A percentile compares a stretch with the other conserved stretches of the same genome.
These are phyloP conservation scores for Bucco capensis DNA, from an alignment of 2,113 vertebrate genomes.

Conservation along the genomic window DNA sequence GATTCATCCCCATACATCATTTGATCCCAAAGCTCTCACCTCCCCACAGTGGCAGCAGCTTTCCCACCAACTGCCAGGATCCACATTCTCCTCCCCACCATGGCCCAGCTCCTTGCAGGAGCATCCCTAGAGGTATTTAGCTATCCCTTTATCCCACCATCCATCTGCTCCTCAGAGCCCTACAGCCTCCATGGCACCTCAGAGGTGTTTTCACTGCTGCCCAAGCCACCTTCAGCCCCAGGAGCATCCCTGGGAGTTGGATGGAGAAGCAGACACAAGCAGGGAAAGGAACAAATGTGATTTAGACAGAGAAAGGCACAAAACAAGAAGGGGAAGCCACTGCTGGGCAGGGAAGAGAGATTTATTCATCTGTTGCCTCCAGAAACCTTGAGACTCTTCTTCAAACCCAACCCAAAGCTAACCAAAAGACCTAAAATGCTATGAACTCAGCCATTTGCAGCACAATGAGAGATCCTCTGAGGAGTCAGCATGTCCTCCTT, in stretches of 20 bases:
- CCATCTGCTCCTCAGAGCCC: neutral
- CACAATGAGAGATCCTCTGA: neutral
- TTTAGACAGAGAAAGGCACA: neutral
- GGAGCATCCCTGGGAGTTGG: neutral
- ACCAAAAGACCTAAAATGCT: neutral
- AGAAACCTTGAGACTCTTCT: neutral
- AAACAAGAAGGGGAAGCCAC: conserved; percentile 17
- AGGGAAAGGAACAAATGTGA: neutral
- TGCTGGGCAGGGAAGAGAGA: conserved; percentile 33
- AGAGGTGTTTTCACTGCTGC: neutral
- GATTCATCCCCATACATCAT: neutral
- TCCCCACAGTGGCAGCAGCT: neutral
- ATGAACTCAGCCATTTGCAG: conserved; percentile 19
- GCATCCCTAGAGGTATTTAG: accelerated
- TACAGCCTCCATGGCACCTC: accelerated
- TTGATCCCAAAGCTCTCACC: neutral
- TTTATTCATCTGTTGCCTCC: conserved; percentile 30
- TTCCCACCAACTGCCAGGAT: neutral
- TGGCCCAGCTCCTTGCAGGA: neutral
- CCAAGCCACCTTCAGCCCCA: neutral
- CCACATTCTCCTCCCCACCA: neutral
- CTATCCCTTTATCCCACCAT: neutral
- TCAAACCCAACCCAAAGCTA: neutral
- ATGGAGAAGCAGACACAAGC: neutral
- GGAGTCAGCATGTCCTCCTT: neutral